Evolutionary conservation across 2,113 vertebrate genomes (phyloP).

Genomic region (Psephotus haematonotus): DNA sequence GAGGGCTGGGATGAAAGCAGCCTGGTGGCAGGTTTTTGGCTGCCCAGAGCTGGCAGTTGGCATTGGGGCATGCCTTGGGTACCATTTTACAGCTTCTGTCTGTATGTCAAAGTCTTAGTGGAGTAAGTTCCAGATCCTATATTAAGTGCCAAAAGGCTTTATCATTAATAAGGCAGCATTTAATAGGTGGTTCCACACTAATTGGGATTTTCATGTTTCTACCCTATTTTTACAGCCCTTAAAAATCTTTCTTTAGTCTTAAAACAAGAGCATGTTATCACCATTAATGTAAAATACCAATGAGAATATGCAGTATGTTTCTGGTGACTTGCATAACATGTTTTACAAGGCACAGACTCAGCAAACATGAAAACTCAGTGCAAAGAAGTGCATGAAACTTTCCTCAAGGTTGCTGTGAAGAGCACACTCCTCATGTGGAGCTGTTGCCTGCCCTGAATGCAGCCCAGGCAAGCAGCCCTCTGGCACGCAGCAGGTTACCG

Average conservation of each 20-base stretch:
- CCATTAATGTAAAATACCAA: rapidly evolving
- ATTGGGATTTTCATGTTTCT: background rate
- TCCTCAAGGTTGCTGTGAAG: background rate
- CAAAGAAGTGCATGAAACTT: rapidly evolving
- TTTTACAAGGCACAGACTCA: rapidly evolving
- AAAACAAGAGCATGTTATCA: rapidly evolving
- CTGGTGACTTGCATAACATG: background rate
- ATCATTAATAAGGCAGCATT: background rate
- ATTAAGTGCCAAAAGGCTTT: background rate
- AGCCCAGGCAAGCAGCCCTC: background rate
- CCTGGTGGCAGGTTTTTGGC: background rate
- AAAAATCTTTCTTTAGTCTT: background rate
- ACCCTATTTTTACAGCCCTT: background rate
- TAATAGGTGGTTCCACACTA: background rate
- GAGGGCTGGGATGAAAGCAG: background rate
- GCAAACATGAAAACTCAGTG: background rate
- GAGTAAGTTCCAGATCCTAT: background rate
- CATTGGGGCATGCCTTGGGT: background rate
- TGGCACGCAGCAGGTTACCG: background rate
- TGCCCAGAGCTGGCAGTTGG: background rate
- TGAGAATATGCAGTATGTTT: rapidly evolving
- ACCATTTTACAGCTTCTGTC: background rate
- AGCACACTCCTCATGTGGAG: background rate
- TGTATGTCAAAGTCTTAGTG: background rate
- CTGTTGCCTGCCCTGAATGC: rapidly evolving